These are phyloP conservation scores for Valencia hispanica DNA, from an alignment of 2,797 vertebrate species.

Conservation along the genomic window DNA sequence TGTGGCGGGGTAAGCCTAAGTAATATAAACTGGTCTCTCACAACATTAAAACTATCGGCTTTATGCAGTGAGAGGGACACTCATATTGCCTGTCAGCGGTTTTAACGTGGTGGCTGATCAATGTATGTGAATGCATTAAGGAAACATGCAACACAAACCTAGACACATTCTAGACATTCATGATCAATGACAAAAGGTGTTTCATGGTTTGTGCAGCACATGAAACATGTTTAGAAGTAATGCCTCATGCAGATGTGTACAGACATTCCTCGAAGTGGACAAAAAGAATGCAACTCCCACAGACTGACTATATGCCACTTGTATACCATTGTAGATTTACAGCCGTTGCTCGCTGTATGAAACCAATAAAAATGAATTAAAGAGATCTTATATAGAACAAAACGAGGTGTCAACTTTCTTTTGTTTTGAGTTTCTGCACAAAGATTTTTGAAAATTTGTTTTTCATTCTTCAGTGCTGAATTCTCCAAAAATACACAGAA, in stretches of 20 bases:
- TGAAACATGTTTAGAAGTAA: slow-evolving; percentile 29
- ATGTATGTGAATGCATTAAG: slow-evolving; percentile 51
- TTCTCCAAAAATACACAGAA: neutral
- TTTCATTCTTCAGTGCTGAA: neutral
- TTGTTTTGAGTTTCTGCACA: neutral
- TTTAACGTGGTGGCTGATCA: slow-evolving; percentile 9
- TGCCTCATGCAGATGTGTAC: slow-evolving; percentile 33
- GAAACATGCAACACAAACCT: slow-evolving; percentile 45
- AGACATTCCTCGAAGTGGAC: slow-evolving; percentile 35
- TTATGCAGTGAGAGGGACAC: neutral
- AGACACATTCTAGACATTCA: slow-evolving; percentile 26
- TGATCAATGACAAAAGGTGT: slow-evolving; percentile 34
- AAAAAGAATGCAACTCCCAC: slow-evolving; percentile 27
- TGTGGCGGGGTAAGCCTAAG: slow-evolving; percentile 4
- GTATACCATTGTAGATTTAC: slow-evolving; percentile 69
- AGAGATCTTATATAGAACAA: slow-evolving; percentile 56
- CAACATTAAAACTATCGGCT: slow-evolving; percentile 7
- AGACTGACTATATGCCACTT: slow-evolving; percentile 39
- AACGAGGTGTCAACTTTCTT: slow-evolving; percentile 7
- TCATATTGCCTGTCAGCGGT: neutral
- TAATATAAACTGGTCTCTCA: slow-evolving; percentile 23
- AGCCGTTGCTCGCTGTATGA: slow-evolving; percentile 63
- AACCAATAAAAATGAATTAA: slow-evolving; percentile 63
- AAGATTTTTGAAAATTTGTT: too few relatives aligned
- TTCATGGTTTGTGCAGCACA: slow-evolving; percentile 59